Percentiles rank a stretch among this genome's conserved stretches.
Conservation (phyloP, 1,140 invertebrate species). For the Caenorhabditis inopinata region DNA sequence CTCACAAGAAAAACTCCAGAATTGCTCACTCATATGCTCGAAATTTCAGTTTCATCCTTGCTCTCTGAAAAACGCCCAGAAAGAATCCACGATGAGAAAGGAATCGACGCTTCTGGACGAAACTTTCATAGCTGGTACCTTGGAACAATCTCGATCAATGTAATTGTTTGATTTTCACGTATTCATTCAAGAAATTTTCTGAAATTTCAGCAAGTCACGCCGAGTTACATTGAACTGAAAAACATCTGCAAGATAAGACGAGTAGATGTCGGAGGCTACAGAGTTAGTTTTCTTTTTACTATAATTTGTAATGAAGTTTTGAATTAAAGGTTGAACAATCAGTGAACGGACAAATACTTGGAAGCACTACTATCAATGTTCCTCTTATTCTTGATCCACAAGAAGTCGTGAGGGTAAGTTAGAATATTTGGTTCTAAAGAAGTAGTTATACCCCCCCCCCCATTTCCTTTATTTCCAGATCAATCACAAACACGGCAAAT, state of each 20-base stretch:
- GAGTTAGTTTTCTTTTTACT: not conserved
- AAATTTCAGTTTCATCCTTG: not conserved
- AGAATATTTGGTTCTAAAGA: too few relatives aligned
- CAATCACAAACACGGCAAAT: not conserved
- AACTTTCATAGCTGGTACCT: slow-evolving; percentile 1
- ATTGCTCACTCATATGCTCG: too few relatives aligned
- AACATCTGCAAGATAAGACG: slow-evolving; percentile 20
- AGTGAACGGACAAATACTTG: not conserved
- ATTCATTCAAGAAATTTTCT: not conserved
- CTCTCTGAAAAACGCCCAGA: not conserved
- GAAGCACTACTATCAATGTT: not conserved
- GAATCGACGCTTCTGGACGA: not conserved
- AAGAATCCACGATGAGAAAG: slow-evolving; percentile 13
- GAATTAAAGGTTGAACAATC: not conserved
- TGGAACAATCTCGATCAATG: slow-evolving; percentile 13
- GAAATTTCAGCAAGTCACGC: not conserved
- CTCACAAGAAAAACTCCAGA: too few relatives aligned
- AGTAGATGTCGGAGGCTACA: not conserved
- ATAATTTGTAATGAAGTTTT: too few relatives aligned
- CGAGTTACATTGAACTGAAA: slow-evolving; percentile 15
- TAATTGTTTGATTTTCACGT: not conserved
- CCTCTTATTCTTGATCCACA: slow-evolving; percentile 18
- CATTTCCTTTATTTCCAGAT: not conserved
- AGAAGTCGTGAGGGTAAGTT: slow-evolving; percentile 5
- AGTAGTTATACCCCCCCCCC: too few relatives aligned